A percentile compares a stretch with the other conserved stretches of the same genome.
Evolutionary conservation across 2,888 invertebrate species (phyloP).

Genomic region (Meteorus cinctellus): DNA sequence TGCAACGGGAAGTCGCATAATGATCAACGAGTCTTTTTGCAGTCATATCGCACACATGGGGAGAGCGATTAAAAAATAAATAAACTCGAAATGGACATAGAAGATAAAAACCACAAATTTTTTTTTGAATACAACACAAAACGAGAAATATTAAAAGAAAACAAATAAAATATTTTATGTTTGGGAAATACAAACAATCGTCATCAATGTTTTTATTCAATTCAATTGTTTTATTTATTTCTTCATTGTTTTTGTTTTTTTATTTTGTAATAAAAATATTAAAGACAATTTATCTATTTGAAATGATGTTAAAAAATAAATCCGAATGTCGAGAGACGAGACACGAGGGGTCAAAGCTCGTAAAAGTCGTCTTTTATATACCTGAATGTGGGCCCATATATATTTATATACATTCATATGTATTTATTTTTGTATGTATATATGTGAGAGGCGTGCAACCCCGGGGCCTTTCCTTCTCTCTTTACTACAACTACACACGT

Average conservation of each 20-base stretch:
- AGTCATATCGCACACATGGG: not conserved
- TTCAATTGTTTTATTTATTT: constrained; percentile 12
- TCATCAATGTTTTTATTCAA: not conserved
- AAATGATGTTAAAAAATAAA: constrained; percentile 43
- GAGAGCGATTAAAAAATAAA: not conserved
- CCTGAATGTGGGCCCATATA: constrained; percentile 44
- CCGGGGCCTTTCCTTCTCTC: constrained; percentile 33
- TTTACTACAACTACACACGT: constrained; percentile 7
- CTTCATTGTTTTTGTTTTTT: not conserved
- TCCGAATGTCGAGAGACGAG: constrained; percentile 40
- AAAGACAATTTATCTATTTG: constrained; percentile 30
- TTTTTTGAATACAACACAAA: too few relatives aligned
- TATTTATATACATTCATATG: not conserved
- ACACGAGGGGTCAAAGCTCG: constrained; percentile 45
- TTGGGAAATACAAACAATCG: too few relatives aligned
- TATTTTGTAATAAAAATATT: not conserved
- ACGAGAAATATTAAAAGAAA: too few relatives aligned
- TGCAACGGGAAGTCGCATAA: constrained; percentile 43
- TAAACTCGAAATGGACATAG: not conserved
- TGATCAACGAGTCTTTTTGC: constrained; percentile 26
- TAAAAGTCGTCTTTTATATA: constrained; percentile 47
- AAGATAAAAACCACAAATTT: not conserved
- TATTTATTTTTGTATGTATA: not conserved
- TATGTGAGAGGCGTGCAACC: constrained; percentile 31
- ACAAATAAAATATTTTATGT: too few relatives aligned